Conservation (phyloP, 2,888 invertebrate genomes). For the Lumbricus terrestris region DNA sequence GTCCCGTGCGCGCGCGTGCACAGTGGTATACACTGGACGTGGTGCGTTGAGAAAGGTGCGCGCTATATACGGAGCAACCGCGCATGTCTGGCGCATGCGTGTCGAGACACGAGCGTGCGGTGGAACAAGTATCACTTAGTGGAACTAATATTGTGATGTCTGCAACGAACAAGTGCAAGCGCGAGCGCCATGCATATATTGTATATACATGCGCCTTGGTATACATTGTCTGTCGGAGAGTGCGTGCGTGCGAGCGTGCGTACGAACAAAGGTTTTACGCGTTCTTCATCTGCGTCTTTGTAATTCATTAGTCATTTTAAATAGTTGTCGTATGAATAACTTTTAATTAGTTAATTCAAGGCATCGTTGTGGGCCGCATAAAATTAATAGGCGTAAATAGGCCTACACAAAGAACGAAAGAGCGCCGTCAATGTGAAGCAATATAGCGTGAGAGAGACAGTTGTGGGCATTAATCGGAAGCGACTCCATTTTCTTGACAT, state of each 20-base stretch:
- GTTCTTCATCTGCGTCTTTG: not conserved
- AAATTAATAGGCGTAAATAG: no score
- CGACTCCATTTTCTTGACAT: no score
- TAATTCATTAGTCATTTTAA: not conserved
- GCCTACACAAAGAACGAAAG: not conserved
- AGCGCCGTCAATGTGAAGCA: no score
- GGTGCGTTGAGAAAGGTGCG: not conserved
- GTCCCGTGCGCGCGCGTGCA: not conserved
- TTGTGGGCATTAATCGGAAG: no score
- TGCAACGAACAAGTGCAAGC: not conserved
- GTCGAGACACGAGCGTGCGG: not conserved
- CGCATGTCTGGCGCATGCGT: not conserved
- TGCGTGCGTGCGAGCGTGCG: not conserved
- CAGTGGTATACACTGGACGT: no score
- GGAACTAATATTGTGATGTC: not conserved
- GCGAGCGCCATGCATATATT: not conserved
- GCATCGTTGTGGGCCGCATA: not conserved
- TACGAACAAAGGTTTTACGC: not conserved
- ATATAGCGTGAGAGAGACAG: no score
- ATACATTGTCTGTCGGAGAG: not conserved
- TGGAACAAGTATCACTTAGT: not conserved
- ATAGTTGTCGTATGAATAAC: not conserved
- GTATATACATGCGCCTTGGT: not conserved
- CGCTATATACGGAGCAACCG: not conserved
- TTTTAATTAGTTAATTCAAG: not conserved